Evolutionary conservation across 1,140 invertebrate species (phyloP).

Genomic region (Bombus soroeensis): DNA sequence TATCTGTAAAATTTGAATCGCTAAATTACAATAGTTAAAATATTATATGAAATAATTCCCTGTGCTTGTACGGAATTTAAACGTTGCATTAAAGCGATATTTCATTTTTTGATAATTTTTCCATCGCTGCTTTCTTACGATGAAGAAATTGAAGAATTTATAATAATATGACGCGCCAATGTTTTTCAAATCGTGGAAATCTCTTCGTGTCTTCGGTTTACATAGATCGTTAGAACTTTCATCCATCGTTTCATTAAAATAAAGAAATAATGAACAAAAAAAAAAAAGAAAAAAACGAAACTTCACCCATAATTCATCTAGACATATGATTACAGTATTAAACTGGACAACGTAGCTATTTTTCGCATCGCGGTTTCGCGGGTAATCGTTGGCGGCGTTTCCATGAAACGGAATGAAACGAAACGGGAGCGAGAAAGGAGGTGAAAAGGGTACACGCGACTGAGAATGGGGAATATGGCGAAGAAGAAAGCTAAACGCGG

Average conservation of each 20-base stretch:
- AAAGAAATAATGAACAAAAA: neutral
- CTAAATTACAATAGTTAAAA: no score
- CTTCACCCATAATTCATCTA: neutral
- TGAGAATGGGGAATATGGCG: slow-evolving; percentile 54
- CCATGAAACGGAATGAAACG: slow-evolving; percentile 12
- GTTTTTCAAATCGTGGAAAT: no score
- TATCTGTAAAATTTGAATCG: no score
- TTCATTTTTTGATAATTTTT: no score
- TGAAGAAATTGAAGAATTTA: no score
- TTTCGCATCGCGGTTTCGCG: neutral
- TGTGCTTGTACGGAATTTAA: no score
- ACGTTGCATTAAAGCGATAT: no score
- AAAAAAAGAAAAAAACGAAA: neutral
- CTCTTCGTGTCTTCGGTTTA: no score
- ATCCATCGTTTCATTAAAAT: neutral
- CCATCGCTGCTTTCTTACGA: no score
- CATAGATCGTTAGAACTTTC: neutral
- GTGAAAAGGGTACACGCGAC: slow-evolving; percentile 61
- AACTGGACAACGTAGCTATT: neutral
- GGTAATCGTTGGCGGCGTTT: neutral
- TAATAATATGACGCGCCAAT: no score
- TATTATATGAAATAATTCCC: no score
- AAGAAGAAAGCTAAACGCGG: slow-evolving; percentile 74
- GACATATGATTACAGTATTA: neutral
- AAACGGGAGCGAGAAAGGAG: slow-evolving; percentile 9